Percentiles rank a stretch among this genome's conserved stretches.
These are phyloP conservation scores for Brotula barbata DNA, from an alignment of 2,797 vertebrate genomes.

Conservation along the genomic window DNA sequence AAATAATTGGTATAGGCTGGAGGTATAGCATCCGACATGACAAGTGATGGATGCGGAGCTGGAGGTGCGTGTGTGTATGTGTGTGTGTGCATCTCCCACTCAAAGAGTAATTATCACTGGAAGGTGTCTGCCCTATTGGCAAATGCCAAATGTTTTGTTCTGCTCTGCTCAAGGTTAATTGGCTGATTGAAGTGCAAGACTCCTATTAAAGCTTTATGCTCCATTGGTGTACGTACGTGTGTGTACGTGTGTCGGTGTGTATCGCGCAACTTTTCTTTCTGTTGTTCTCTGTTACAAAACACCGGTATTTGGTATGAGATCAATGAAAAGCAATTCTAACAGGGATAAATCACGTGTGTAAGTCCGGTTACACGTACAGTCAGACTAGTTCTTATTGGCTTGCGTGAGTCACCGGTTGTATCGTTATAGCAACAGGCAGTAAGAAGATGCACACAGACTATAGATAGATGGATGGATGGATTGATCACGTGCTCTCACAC, in stretches of 20 bases:
- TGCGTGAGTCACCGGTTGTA: no score
- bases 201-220: slow-evolving; percentile 55
- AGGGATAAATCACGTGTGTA: slow-evolving; percentile 35
- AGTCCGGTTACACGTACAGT: slow-evolving; percentile 43
- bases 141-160: slow-evolving; percentile 76
- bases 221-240: slow-evolving; percentile 18
- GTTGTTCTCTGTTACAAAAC: slow-evolving; percentile 20
- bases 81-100: slow-evolving; percentile 23
- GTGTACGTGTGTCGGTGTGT: slow-evolving; percentile 3
- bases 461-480: no score
- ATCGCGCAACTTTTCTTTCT: slow-evolving; percentile 1
- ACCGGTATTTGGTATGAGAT: slow-evolving; percentile 20
- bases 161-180: slow-evolving; percentile 73
- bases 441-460: no score
- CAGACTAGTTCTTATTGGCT: background rate
- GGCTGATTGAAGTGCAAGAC: slow-evolving; percentile 70
- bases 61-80: slow-evolving; percentile 6
- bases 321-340: slow-evolving; percentile 26
- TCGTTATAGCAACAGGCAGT: no score
- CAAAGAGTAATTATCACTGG: slow-evolving; percentile 71
- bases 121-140: slow-evolving; percentile 70
- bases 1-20: slow-evolving; percentile 66
- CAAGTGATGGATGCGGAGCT: slow-evolving; percentile 55
- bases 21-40: slow-evolving; percentile 52
- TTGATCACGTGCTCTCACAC: no score